Evolutionary conservation across 2,797 vertebrate species (phyloP), one percentile per base, ranked within the genome.

Genomic region (Silurus aristotelis): DNA sequence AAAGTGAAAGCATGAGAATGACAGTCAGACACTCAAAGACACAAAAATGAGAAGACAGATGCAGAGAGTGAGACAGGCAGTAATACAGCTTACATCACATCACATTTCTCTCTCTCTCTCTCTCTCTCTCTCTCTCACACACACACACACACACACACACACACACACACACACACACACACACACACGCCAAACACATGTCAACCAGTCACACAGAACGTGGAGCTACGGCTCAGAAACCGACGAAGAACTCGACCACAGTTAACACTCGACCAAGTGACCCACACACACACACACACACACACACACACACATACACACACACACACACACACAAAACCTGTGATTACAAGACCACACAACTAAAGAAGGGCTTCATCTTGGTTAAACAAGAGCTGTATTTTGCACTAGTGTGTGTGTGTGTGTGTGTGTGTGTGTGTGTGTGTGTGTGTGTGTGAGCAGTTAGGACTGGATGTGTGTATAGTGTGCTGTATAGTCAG

Each of bases 171-270:
- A 60, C 17, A 22, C 14, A 61, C 19, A 22, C 60, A 63, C 61
- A 63, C 72, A 75, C 46, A 73, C 13, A 31, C 56, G 72, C 81
- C 66, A 81, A 70, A 86, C 63, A 86, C 79, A 82, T 68, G 27
- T 43, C 67, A 73, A 14, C 55, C 52, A 83, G 38, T 14, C 68
- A 43, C 66, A 17, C 9, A 6, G 56, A 71, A 83, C 20, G 14
- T 22, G 43, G 13, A 83, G 22, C 20, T 61, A 8, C 7, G 46
- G 68, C 48, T 63, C 68, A 85, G 56, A 38, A 83, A 43, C 68
- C n/a, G 31, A 64, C 19, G 12, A 31, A 76, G 15, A 13, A 63
- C 17, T 5, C n/a, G 38, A 68, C 52, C 31, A 79, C 66, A 80
- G 70, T 75, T 75, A 58, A 76, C 73, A 85, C 61, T 80, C 48